Percentiles rank a stretch among this genome's conserved stretches.
Evolutionary conservation across 92 coral and sea anemone species (phyloP).

Genomic region (Palythoa grandis): DNA sequence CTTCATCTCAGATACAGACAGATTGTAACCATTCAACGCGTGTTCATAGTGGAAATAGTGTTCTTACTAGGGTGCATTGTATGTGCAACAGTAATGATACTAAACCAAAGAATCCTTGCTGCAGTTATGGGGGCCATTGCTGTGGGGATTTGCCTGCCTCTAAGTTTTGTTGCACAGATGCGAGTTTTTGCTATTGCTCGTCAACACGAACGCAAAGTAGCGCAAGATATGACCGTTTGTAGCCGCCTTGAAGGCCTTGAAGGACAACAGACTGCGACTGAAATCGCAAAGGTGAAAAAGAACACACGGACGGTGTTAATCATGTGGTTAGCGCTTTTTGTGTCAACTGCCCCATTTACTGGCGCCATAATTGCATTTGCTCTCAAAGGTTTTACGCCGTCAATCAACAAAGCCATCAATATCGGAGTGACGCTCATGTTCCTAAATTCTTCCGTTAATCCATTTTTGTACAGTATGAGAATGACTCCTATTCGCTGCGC

Average conservation of each 20-base stretch:
- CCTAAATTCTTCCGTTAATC: conserved; percentile 2
- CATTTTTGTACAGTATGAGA: conserved; percentile 1
- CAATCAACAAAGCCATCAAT: conserved; percentile 5
- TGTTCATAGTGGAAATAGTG: neutral
- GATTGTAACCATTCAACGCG: conserved; percentile 10
- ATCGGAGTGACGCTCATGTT: neutral
- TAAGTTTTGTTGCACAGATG: neutral
- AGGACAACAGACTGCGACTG: neutral
- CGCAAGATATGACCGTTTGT: neutral
- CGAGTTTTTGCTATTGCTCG: neutral
- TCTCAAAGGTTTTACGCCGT: conserved; percentile 7
- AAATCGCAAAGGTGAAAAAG: neutral
- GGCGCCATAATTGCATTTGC: conserved; percentile 17
- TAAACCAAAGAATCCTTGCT: neutral
- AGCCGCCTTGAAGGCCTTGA: neutral
- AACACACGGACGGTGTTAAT: neutral
- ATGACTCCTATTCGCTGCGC: neutral
- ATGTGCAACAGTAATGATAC: conserved; percentile 3
- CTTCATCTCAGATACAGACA: neutral
- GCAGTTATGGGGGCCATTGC: neutral
- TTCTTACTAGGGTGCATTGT: neutral
- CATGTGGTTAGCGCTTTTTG: conserved; percentile 5
- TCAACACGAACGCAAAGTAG: neutral
- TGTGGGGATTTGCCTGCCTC: neutral
- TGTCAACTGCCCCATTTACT: neutral